phyloP scores from a whole-genome alignment of 2,113 vertebrate genomes.

The Mesocricetus auratus region DNA sequence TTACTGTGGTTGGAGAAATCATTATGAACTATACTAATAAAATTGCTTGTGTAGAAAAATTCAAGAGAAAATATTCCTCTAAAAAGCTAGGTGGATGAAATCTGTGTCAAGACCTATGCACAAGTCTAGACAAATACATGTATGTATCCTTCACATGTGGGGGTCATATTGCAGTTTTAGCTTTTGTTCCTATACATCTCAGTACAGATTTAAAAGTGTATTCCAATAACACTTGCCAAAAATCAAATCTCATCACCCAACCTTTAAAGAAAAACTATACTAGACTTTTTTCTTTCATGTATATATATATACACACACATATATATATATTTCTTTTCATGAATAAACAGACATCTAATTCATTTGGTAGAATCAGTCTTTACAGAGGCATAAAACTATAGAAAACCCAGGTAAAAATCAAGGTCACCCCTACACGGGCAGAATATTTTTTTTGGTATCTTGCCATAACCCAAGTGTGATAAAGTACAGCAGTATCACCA shows the following conservation, averaged over 20 bases:
- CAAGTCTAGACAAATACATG: neutral
- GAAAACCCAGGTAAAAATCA: neutral
- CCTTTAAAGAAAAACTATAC: neutral
- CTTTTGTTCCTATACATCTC: neutral
- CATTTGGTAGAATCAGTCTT: neutral
- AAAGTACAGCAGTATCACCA: neutral
- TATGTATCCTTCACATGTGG: neutral
- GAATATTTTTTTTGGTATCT: neutral
- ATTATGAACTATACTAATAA: slow-evolving; percentile 36
- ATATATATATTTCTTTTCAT: neutral
- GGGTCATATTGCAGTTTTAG: neutral
- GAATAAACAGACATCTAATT: slow-evolving; percentile 11
- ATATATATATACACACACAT: neutral
- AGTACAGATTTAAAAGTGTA: neutral
- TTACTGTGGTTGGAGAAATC: neutral
- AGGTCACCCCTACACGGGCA: neutral
- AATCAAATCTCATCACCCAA: neutral
- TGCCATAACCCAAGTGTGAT: neutral
- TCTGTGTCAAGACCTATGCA: neutral
- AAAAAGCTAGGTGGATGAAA: neutral
- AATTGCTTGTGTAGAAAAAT: neutral
- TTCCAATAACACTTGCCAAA: neutral
- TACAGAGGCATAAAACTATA: neutral
- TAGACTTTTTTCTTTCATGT: neutral
- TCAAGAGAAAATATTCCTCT: neutral